phyloP scores from a whole-genome alignment of 2,113 vertebrate species.

The Muntiacus reevesi region DNA sequence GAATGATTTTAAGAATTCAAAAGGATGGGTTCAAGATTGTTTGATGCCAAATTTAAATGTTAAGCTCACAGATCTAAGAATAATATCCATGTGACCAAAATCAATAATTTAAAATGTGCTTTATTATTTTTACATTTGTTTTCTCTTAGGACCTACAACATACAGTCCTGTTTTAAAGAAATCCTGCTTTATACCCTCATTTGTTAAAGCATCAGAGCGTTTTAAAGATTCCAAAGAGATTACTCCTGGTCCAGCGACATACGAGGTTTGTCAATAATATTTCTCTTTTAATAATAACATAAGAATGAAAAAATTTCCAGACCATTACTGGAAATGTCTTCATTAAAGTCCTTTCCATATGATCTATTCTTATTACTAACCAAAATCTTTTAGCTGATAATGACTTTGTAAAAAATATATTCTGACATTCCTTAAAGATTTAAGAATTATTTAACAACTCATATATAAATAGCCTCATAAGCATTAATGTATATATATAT shows the following conservation, averaged over 20 bases:
- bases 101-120: not conserved
- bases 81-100: not conserved
- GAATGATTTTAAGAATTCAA: not conserved
- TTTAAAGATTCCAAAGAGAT: slow-evolving; percentile 78
- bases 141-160: slow-evolving; percentile 77
- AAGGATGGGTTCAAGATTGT: not conserved
- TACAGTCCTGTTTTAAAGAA: slow-evolving; percentile 78
- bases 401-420: not conserved
- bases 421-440: slow-evolving; percentile 10
- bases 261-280: slow-evolving; percentile 79
- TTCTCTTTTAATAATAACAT: not conserved
- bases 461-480: not conserved
- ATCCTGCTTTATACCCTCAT: slow-evolving; percentile 72
- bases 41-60: not conserved
- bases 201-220: slow-evolving; percentile 76
- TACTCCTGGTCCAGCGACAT: slow-evolving; percentile 81
- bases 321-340: not conserved
- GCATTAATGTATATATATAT: not conserved
- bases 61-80: not conserved
- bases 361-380: not conserved
- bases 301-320: not conserved
- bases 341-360: not conserved
- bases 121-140: slow-evolving; percentile 50
- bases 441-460: not conserved
- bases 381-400: not conserved